Base-by-base conservation (phyloP, 1,140 invertebrate genomes). In the Camponotus pennsylvanicus region DNA sequence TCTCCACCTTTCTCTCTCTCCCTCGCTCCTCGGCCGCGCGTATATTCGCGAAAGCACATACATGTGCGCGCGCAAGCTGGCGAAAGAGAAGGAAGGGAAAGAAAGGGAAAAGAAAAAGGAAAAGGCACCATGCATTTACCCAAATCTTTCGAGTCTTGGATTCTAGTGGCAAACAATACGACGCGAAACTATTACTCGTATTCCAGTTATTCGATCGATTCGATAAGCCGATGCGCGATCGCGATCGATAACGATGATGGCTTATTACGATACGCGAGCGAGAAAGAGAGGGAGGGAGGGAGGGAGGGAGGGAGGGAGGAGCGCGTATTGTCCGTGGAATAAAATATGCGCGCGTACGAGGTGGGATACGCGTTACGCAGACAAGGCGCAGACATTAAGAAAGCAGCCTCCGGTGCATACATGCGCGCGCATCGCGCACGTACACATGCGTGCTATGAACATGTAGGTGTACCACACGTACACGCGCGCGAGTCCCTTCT, bases 381-480 rank as follows among this genome's bases (percentile, higher is more conserved):
- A 91, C 87, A 52, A 82, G 84, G 40, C 76, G 90, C 84, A 91
- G 90, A 91, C 90, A 87, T 83, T 40, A 77, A 83, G 86, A 76
- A 18, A 90, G 37, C 85, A 82, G 55, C 61, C 89, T 88, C 75
- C 63, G 76, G 66, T 52, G 40, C 57, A 63, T 80, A 61, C 61
- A 63, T 84, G 80, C 76, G 85, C 67, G 77, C 73, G 85, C 78
- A 78, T 59, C 69, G 34, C 27, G 21, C 78, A 18, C 63, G 34
- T 32, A 37, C 40, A 6, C n/a, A 15, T 5, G 32, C 21, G 13
- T 18, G 18, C 15, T 45, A 45, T 11, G 8, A 45, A 11, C 42
- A 11, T 45, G 8, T 45, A 45, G 9, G 42, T 45, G 11, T 45
- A n/a, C 52, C 6, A 18, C 1, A 34, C 7, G n/a, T 9, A 1